A percentile compares a stretch with the other conserved stretches of the same genome.
phyloP scores from a whole-genome alignment of 2,113 vertebrate genomes.

The Aix galericulata region DNA sequence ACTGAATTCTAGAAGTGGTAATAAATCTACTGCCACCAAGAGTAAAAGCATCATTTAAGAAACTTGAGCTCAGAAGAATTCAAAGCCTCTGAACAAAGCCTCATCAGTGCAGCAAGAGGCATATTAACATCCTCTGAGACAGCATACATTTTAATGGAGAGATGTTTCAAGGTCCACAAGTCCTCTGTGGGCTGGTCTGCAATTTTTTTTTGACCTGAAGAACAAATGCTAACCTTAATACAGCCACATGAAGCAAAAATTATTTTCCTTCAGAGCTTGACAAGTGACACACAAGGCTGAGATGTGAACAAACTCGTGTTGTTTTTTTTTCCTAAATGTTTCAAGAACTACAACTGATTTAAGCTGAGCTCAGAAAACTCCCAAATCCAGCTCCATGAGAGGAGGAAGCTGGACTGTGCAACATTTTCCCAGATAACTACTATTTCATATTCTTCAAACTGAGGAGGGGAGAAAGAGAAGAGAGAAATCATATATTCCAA shows the following conservation, averaged over 20 bases:
- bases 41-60: conserved; percentile 18
- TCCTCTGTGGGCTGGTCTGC: background rate
- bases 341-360: background rate
- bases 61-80: background rate
- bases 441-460: background rate
- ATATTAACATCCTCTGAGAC: background rate
- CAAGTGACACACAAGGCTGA: background rate
- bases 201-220: background rate
- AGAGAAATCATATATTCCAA: background rate
- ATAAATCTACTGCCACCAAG: conserved; percentile 4
- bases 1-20: background rate
- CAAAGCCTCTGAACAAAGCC: background rate
- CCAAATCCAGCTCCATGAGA: accelerated
- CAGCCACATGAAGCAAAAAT: background rate
- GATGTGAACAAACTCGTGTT: background rate
- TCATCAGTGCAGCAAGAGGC: background rate
- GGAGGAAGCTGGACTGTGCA: background rate
- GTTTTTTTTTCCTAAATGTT: background rate
- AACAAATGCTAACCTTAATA: background rate
- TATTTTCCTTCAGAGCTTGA: background rate
- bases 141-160: background rate
- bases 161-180: background rate
- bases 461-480: background rate
- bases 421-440: background rate
- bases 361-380: background rate